phyloP scores from a whole-genome alignment of 2,888 invertebrate species.

The Listrodromus nycthemerus region DNA sequence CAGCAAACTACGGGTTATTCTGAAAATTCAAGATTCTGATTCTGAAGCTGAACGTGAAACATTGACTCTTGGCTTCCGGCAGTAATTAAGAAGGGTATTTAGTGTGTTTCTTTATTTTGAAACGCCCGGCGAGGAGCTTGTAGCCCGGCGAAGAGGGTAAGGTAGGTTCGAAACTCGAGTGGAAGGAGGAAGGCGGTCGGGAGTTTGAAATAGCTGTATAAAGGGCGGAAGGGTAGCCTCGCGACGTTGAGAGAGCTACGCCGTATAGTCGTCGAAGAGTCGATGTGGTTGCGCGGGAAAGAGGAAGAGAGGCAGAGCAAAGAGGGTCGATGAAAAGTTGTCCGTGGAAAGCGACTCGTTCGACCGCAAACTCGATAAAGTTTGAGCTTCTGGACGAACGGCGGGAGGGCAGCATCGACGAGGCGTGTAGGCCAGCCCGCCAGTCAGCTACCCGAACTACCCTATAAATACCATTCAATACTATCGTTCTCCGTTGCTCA shows the following conservation, averaged over 20 bases:
- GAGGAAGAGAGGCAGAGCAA: not conserved
- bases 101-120: slow-evolving; percentile 31
- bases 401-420: slow-evolving; percentile 60
- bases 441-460: slow-evolving; percentile 58
- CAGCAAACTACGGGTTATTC: not conserved
- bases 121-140: slow-evolving; percentile 34
- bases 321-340: slow-evolving; percentile 75
- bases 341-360: slow-evolving; percentile 79
- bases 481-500: slow-evolving; percentile 38
- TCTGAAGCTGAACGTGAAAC: slow-evolving; percentile 18
- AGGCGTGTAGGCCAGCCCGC: slow-evolving; percentile 42
- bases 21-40: slow-evolving; percentile 13
- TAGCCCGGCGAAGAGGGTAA: slow-evolving; percentile 27
- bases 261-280: slow-evolving; percentile 13
- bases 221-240: slow-evolving; percentile 47
- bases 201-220: slow-evolving; percentile 59
- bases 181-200: slow-evolving; percentile 7
- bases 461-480: slow-evolving; percentile 43
- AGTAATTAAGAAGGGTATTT: slow-evolving; percentile 4
- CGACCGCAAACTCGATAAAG: slow-evolving; percentile 83
- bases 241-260: slow-evolving; percentile 16
- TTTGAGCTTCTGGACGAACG: slow-evolving; percentile 75
- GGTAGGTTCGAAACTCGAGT: slow-evolving; percentile 30
- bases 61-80: slow-evolving; percentile 19
- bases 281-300: not conserved